These are phyloP conservation scores for Urocitellus parryii DNA, from an alignment of 2,113 vertebrate genomes.

Conservation along the genomic window DNA sequence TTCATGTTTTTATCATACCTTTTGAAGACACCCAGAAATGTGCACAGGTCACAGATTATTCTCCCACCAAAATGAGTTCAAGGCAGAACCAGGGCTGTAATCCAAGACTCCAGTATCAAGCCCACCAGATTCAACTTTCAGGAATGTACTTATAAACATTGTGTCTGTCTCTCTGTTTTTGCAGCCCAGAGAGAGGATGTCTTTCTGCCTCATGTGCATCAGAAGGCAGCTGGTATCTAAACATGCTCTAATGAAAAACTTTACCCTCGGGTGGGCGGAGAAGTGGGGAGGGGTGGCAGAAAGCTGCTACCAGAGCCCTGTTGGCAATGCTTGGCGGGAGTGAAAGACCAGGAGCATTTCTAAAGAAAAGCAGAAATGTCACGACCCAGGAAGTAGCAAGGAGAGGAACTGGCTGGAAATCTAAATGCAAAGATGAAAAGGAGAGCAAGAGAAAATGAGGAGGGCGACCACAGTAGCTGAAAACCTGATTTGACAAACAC, in stretches of 20 bases:
- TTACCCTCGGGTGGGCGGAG: not conserved
- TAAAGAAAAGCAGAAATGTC: not conserved
- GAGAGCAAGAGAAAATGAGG: not conserved
- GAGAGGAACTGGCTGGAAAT: not conserved
- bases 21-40: not conserved
- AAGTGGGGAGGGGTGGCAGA: not conserved
- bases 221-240: slow-evolving; percentile 14
- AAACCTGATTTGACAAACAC: not conserved
- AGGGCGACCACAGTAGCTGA: not conserved
- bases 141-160: not conserved
- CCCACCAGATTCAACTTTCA: not conserved
- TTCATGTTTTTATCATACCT: not conserved
- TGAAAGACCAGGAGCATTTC: not conserved
- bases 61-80: not conserved
- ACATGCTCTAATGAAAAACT: not conserved
- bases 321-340: not conserved
- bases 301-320: not conserved
- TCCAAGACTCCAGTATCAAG: not conserved
- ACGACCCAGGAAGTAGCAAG: not conserved
- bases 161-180: not conserved
- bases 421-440: not conserved
- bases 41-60: not conserved
- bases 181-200: not conserved
- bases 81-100: not conserved
- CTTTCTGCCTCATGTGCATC: not conserved